These are phyloP conservation scores for Acrossocheilus fasciatus DNA, from an alignment of 2,797 vertebrate genomes.

Conservation along the genomic window DNA sequence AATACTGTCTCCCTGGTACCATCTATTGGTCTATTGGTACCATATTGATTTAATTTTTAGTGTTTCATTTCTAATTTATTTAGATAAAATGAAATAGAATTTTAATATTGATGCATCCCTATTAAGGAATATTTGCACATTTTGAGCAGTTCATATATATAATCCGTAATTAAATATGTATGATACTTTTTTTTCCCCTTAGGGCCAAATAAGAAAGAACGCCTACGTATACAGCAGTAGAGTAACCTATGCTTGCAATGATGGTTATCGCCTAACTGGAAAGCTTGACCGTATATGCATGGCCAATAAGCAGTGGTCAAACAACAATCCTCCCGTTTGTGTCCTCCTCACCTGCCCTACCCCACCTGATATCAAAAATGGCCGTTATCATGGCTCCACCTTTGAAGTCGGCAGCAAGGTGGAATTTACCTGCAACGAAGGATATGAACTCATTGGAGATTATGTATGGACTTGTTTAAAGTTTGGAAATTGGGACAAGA, in stretches of 20 bases:
- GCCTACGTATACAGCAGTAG: conserved; percentile 86
- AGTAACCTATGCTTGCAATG: conserved; percentile 85
- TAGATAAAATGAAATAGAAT: neutral
- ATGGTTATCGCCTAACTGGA: conserved; percentile 86
- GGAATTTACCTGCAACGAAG: conserved; percentile 89
- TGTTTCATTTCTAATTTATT: neutral
- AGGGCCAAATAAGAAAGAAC: conserved; percentile 66
- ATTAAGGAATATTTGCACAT: neutral
- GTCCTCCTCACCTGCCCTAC: conserved; percentile 87
- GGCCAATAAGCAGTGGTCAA: conserved; percentile 94
- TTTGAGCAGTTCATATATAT: neutral
- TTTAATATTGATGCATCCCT: neutral
- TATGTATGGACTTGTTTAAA: conserved; percentile 92
- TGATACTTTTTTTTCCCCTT: conserved; percentile 47
- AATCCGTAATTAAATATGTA: neutral
- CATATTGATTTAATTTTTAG: neutral
- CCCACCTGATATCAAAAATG: conserved; percentile 85
- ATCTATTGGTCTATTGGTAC: neutral
- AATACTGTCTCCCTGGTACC: neutral
- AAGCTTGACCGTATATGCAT: conserved; percentile 86
- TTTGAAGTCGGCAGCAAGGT: conserved; percentile 90
- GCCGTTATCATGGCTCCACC: conserved; percentile 81
- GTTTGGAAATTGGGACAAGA: conserved; percentile 90
- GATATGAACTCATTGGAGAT: conserved; percentile 90
- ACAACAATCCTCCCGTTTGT: conserved; percentile 83